phyloP scores from a whole-genome alignment of 1,140 invertebrate species.

The Bilobella aurantiaca region DNA sequence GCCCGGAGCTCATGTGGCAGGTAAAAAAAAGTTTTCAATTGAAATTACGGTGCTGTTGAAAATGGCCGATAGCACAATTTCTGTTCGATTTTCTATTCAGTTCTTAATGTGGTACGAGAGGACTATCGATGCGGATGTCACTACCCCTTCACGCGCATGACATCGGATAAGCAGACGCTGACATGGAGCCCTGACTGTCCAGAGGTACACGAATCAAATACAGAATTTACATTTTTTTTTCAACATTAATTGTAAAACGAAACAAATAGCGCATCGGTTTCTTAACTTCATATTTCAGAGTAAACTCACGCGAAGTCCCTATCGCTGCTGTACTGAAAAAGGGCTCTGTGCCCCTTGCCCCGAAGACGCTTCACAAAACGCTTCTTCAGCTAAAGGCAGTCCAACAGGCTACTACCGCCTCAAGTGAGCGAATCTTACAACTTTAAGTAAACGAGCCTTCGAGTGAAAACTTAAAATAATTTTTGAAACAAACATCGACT shows the following conservation, averaged over 20 bases:
- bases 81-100: conserved; percentile 5
- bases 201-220: no score
- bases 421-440: no score
- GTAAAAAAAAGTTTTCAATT: conserved; percentile 5
- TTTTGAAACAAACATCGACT: no score
- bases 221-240: background rate
- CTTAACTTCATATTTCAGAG: conserved; percentile 9
- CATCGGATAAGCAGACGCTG: conserved; percentile 5
- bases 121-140: conserved; percentile 31
- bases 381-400: background rate
- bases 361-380: background rate
- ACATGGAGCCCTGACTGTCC: conserved; percentile 25
- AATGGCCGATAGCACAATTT: background rate
- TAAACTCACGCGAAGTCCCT: conserved; percentile 19
- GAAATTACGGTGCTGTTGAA: no score
- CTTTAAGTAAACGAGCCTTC: background rate
- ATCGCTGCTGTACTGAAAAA: conserved; percentile 23
- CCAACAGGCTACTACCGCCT: background rate
- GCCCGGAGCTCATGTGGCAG: conserved; percentile 15
- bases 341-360: conserved; percentile 17
- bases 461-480: background rate
- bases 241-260: background rate
- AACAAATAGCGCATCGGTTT: background rate
- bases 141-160: conserved; percentile 20
- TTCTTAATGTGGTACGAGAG: conserved; percentile 24